These are phyloP conservation scores for Macrotus californicus DNA, from an alignment of 2,113 vertebrate species.

Conservation along the genomic window DNA sequence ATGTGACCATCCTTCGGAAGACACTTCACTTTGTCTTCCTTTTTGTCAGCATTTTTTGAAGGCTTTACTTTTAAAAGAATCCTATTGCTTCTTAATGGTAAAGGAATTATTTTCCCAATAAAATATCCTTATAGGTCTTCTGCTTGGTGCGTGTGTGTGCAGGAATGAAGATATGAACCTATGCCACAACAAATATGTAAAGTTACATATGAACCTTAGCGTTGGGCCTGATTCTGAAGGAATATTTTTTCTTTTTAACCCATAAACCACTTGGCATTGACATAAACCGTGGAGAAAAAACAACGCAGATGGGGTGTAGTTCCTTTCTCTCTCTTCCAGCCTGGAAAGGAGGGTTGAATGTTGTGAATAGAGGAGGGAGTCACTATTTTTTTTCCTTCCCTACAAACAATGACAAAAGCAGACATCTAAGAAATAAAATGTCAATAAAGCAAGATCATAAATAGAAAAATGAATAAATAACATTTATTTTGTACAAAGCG, in stretches of 20 bases:
- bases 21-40: neutral
- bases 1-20: neutral
- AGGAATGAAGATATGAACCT: neutral
- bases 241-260: neutral
- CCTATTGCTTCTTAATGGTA: neutral
- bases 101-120: neutral
- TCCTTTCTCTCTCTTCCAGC: neutral
- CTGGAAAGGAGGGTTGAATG: neutral
- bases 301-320: neutral
- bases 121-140: neutral
- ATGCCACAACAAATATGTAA: neutral
- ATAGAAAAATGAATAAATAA: slow-evolving; percentile 64
- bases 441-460: neutral
- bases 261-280: neutral
- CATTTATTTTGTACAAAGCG: slow-evolving; percentile 45
- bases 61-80: neutral
- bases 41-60: neutral
- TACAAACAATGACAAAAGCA: neutral
- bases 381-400: neutral
- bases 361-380: neutral
- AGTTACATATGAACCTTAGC: neutral
- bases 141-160: neutral
- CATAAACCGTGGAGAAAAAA: neutral
- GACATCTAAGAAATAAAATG: neutral
- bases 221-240: neutral